These are phyloP conservation scores for Gerosis bhagava DNA, from an alignment of 2,888 invertebrate genomes.

Conservation along the genomic window DNA sequence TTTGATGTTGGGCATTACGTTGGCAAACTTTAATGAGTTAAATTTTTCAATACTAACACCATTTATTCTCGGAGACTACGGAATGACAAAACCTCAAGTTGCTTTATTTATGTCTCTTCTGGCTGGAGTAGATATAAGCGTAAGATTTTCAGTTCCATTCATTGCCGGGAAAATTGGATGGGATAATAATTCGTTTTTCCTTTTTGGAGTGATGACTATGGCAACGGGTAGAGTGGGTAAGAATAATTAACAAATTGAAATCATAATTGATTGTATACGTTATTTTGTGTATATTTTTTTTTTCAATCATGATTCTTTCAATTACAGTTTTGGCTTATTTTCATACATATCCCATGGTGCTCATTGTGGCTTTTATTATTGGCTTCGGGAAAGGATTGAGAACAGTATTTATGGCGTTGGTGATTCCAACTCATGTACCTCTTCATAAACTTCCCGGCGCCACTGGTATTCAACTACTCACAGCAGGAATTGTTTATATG, in stretches of 20 bases:
- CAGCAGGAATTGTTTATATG: slow-evolving; percentile 85
- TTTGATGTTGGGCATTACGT: slow-evolving; percentile 86
- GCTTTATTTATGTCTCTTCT: slow-evolving; percentile 87
- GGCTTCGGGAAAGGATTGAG: slow-evolving; percentile 88
- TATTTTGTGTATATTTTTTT: no score
- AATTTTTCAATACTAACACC: slow-evolving; percentile 89
- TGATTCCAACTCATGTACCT: slow-evolving; percentile 88
- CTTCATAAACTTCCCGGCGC: slow-evolving; percentile 87
- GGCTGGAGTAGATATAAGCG: slow-evolving; percentile 84
- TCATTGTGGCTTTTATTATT: slow-evolving; percentile 84
- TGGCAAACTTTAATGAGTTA: slow-evolving; percentile 87
- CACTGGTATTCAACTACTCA: slow-evolving; percentile 85
- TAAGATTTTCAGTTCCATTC: slow-evolving; percentile 86
- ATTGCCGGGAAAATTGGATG: slow-evolving; percentile 86
- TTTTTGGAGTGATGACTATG: slow-evolving; percentile 86
- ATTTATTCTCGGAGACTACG: slow-evolving; percentile 87
- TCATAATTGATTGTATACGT: no score
- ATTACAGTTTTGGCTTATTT: slow-evolving; percentile 82
- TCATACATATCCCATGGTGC: slow-evolving; percentile 76
- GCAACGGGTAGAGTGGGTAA: slow-evolving; percentile 85
- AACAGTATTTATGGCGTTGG: slow-evolving; percentile 88
- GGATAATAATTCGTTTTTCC: slow-evolving; percentile 87
- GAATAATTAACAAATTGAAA: slow-evolving; percentile 38
- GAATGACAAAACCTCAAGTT: slow-evolving; percentile 81
- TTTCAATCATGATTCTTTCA: no score